Conservation (phyloP, 2,888 invertebrate species). For the Chrysolina americana region DNA sequence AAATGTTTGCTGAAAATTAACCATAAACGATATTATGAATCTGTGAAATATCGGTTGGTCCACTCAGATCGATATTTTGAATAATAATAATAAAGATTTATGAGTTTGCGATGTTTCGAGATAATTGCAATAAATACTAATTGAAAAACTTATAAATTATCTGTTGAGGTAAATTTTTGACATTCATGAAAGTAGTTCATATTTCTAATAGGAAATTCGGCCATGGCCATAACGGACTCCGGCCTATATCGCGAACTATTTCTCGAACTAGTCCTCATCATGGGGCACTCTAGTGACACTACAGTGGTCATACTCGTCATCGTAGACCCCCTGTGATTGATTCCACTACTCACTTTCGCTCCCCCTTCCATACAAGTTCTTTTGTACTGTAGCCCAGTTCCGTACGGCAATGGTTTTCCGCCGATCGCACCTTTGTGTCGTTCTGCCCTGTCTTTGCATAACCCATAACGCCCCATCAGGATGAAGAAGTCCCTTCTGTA, state of each 20-base stretch:
- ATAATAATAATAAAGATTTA: no score
- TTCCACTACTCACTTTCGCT: constrained; percentile 57
- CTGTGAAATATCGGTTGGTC: no score
- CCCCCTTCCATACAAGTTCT: constrained; percentile 49
- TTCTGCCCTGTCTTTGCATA: constrained; percentile 69
- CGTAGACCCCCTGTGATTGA: constrained; percentile 64
- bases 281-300: constrained; percentile 67
- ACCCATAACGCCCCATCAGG: constrained; percentile 70
- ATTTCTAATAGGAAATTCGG: constrained; percentile 60
- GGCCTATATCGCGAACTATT: constrained; percentile 58
- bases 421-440: constrained; percentile 70
- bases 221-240: constrained; percentile 59
- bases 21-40: no score
- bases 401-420: constrained; percentile 66
- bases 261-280: constrained; percentile 60
- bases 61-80: no score
- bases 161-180: constrained; percentile 57
- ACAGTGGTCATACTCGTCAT: constrained; percentile 67
- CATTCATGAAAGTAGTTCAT: constrained; percentile 59
- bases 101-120: no score
- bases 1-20: no score
- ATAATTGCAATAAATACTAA: no score
- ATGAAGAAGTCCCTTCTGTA: constrained; percentile 75
- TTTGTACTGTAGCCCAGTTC: constrained; percentile 63
- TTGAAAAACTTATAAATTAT: constrained; percentile 58